A percentile compares a stretch with the other conserved stretches of the same genome.
Conservation (phyloP, 53 echinoderm and acorn worm species). For the Paelopatides confundens region DNA sequence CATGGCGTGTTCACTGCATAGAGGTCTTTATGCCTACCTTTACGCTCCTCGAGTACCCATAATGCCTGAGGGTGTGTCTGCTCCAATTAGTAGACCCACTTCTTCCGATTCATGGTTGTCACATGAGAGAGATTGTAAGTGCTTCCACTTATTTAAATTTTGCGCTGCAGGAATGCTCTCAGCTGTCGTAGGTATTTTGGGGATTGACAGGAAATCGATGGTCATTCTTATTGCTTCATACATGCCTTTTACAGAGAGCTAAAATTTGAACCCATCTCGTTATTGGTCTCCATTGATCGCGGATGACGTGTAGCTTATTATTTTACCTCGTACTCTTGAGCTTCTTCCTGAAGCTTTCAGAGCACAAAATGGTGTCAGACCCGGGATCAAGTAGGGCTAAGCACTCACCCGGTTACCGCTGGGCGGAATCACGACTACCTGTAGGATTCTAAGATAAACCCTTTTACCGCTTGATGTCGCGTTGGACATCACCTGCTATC, state of each 20-base stretch:
- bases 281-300: slow-evolving; percentile 49
- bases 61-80: slow-evolving; percentile 50
- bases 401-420: slow-evolving; percentile 46
- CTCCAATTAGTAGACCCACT: no score
- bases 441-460: slow-evolving; percentile 59
- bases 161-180: slow-evolving; percentile 42
- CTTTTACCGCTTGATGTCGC: no score
- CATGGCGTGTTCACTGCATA: slow-evolving; percentile 51
- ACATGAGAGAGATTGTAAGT: no score
- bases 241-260: slow-evolving; percentile 43
- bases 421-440: no score
- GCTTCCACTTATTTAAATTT: slow-evolving; percentile 52
- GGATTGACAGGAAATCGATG: slow-evolving; percentile 48
- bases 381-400: slow-evolving; percentile 54
- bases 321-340: slow-evolving; percentile 26
- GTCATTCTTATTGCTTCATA: background rate
- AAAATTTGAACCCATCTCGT: slow-evolving; percentile 49
- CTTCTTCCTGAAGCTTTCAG: slow-evolving; percentile 46
- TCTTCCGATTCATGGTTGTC: slow-evolving; percentile 3
- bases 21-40: slow-evolving; percentile 48
- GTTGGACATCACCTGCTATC: background rate
- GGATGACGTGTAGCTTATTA: slow-evolving; percentile 45
- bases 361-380: slow-evolving; percentile 63
- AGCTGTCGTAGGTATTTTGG: slow-evolving; percentile 19
- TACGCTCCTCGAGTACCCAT: slow-evolving; percentile 54